Evolutionary conservation across 2,888 invertebrate species (phyloP).

Genomic region (Calameuta pallipes): DNA sequence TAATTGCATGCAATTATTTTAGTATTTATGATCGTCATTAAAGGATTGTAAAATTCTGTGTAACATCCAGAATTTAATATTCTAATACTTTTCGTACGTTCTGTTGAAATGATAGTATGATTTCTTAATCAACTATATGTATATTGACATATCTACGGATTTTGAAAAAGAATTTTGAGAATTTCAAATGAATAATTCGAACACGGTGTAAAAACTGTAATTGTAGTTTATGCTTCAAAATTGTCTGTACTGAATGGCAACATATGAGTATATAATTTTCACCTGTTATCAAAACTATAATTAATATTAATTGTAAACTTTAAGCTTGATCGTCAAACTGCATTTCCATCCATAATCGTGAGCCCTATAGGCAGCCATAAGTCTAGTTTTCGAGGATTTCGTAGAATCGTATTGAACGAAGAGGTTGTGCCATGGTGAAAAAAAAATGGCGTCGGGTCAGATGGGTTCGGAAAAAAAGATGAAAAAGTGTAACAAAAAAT

Average conservation of each 20-base stretch:
- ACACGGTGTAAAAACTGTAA: background rate
- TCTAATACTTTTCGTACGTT: background rate
- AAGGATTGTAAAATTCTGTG: background rate
- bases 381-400: background rate
- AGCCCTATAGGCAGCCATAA: background rate
- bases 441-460: constrained; percentile 51
- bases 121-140: background rate
- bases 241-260: background rate
- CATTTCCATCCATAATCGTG: background rate
- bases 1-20: background rate
- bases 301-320: background rate
- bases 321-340: background rate
- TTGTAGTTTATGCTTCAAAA: background rate
- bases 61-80: background rate
- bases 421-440: constrained; percentile 23
- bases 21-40: background rate
- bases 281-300: background rate
- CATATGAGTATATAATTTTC: background rate
- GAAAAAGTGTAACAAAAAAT: constrained; percentile 10
- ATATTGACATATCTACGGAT: too few relatives aligned
- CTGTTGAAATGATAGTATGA: background rate
- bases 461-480: constrained; percentile 32
- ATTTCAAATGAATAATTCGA: background rate
- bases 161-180: too few relatives aligned
- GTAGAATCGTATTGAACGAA: constrained; percentile 10